Evolutionary conservation across 2,113 vertebrate genomes (phyloP).

Genomic region (Rutilus rutilus): DNA sequence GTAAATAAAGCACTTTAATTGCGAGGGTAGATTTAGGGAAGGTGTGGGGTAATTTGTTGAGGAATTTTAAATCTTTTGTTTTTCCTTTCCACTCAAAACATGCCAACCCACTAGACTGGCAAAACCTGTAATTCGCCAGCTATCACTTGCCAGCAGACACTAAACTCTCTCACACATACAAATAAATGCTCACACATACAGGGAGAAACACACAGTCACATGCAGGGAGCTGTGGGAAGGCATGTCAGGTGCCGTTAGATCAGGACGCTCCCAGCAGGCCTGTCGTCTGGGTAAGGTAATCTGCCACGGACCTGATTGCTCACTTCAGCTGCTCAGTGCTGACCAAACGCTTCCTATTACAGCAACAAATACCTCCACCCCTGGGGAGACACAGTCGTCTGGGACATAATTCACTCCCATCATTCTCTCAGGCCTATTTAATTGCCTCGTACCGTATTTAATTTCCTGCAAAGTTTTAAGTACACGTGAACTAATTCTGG

Average conservation of each 20-base stretch:
- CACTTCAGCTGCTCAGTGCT: constrained; percentile 59
- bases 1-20: not conserved
- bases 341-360: constrained; percentile 58
- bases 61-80: not conserved
- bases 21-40: not conserved
- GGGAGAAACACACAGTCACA: constrained; percentile 48
- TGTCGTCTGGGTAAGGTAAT: constrained; percentile 53
- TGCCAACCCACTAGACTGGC: constrained; percentile 9
- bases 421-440: constrained; percentile 65
- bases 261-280: constrained; percentile 50
- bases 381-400: constrained; percentile 27
- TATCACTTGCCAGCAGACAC: constrained; percentile 19
- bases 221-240: constrained; percentile 38
- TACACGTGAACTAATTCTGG: constrained; percentile 23
- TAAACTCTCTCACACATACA: constrained; percentile 27
- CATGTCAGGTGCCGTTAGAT: constrained; percentile 59
- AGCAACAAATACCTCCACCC: constrained; percentile 48
- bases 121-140: constrained; percentile 49
- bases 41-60: not conserved
- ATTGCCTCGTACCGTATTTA: constrained; percentile 69
- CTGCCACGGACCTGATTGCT: constrained; percentile 59
- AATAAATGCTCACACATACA: constrained; percentile 11
- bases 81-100: not conserved
- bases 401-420: constrained; percentile 39
- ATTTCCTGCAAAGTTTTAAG: constrained; percentile 14